Percentiles rank a stretch among this genome's conserved stretches.
Evolutionary conservation across 1,140 invertebrate species (phyloP).

Genomic region (Calephelis virginiensis): DNA sequence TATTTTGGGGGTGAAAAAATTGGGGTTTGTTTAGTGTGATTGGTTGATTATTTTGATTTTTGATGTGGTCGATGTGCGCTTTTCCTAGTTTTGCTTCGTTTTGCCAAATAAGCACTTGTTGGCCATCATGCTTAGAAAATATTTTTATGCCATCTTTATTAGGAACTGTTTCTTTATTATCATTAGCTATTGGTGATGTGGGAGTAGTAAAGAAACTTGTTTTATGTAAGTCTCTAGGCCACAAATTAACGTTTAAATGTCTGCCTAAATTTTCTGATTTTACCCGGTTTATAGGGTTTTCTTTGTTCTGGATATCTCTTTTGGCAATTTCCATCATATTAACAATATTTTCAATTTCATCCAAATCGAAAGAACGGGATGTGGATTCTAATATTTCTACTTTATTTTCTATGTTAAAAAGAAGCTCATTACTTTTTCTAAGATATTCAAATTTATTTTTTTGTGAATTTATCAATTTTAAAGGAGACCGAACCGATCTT

Average conservation of each 20-base stretch:
- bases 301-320: slow-evolving; percentile 25
- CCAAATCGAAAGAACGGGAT: slow-evolving; percentile 41
- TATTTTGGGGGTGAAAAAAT: too few relatives aligned
- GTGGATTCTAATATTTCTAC: slow-evolving; percentile 46
- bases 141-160: neutral
- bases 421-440: slow-evolving; percentile 51
- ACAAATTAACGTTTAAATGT: slow-evolving; percentile 41
- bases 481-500: slow-evolving; percentile 57
- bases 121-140: neutral
- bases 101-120: neutral
- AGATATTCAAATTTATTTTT: slow-evolving; percentile 37
- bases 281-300: neutral
- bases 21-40: too few relatives aligned
- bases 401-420: slow-evolving; percentile 59
- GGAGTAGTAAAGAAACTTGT: slow-evolving; percentile 1
- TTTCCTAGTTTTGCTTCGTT: neutral
- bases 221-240: slow-evolving; percentile 33
- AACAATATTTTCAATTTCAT: slow-evolving; percentile 62
- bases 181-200: neutral
- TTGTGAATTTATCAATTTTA: slow-evolving; percentile 33
- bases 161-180: neutral
- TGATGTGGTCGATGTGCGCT: too few relatives aligned
- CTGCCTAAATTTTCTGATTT: neutral
- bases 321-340: slow-evolving; percentile 44
- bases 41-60: too few relatives aligned